phyloP scores from a whole-genome alignment of 2,797 vertebrate genomes.

The Tenualosa ilisha region DNA sequence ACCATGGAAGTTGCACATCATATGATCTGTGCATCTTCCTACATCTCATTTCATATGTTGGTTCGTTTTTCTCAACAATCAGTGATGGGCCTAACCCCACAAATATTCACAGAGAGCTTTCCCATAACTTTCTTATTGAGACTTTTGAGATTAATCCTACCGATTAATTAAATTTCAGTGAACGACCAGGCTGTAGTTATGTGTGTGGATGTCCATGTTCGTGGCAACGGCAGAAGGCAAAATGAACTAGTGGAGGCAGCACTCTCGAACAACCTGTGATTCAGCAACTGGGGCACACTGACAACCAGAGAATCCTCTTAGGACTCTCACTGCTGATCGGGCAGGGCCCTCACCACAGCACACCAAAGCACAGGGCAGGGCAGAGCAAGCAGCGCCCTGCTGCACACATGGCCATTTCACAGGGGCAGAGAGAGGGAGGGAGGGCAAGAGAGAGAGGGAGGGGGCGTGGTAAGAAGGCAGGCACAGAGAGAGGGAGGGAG shows the following conservation, averaged over 20 bases:
- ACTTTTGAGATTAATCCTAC: neutral
- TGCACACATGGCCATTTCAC: conserved; percentile 31
- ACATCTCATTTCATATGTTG: too few species aligned
- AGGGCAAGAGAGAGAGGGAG: conserved; percentile 17
- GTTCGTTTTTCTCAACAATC: too few species aligned
- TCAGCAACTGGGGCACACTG: conserved; percentile 58
- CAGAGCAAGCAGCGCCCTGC: neutral
- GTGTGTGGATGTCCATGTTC: too few species aligned
- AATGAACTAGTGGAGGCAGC: neutral
- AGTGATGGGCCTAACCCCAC: too few species aligned
- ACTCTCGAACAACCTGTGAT: neutral
- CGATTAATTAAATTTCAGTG: neutral
- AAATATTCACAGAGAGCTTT: too few species aligned
- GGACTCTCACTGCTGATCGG: conserved; percentile 45
- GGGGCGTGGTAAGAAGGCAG: too few species aligned
- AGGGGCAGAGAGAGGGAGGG: neutral
- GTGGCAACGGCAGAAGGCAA: neutral
- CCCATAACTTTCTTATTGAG: too few species aligned
- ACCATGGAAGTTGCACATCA: neutral
- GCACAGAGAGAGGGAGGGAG: neutral
- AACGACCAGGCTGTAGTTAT: too few species aligned
- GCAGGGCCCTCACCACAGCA: neutral
- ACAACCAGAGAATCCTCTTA: conserved; percentile 64
- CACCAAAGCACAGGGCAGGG: conserved; percentile 46
- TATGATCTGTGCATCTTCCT: neutral